Base-by-base conservation (phyloP, 2,888 invertebrate species). In the Deroplatys truncata region DNA sequence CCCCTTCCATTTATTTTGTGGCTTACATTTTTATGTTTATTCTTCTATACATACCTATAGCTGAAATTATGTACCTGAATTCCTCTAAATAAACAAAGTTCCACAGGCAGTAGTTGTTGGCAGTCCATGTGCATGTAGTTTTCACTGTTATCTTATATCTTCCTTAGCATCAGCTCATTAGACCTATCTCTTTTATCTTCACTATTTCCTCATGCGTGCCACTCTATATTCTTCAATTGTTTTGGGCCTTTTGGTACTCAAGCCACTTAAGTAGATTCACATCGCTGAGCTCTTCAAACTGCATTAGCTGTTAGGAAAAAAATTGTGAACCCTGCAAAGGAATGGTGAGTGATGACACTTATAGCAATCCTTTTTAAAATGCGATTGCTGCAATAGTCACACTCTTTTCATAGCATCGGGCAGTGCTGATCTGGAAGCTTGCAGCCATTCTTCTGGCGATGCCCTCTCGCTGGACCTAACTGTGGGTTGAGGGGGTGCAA, bases 291-390 rank as follows among this genome's bases (percentile, higher is more conserved):
- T 87, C 85, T 82, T 85, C 35, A 82, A 88, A 29, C 88, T 89
- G 82, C 72, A 84, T 84, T 85, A 86, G 90, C 88, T 90, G 90
- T 90, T 72, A 88, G 86, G 90, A 88, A 85, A 88, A 83, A 88
- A 90, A 89, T 83, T 72, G 15, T 84, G 49, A 88, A 88, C 25
- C 88, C 90, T 88, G 88, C 85, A 88, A 90, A 86, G 84, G 86
- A 90, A 88, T 49, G 84, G 28, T 84, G 84, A 84, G 56, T 83
- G 84, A 84, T 28, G n/a, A 84, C 88, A 83, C 31, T 82, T 82
- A 83, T 82, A 83, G 43, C 28, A 43, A 72, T 35, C 82, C 43
- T 8, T n/a, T 72, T 83, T 31, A 88, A 86, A 31, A 29, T 28
- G 28, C 3, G 28, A 88, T 83, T 83, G 83, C 88, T 84, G 85